These are phyloP conservation scores for Ostrea edulis DNA, from an alignment of 1,140 invertebrate genomes.

Conservation along the genomic window DNA sequence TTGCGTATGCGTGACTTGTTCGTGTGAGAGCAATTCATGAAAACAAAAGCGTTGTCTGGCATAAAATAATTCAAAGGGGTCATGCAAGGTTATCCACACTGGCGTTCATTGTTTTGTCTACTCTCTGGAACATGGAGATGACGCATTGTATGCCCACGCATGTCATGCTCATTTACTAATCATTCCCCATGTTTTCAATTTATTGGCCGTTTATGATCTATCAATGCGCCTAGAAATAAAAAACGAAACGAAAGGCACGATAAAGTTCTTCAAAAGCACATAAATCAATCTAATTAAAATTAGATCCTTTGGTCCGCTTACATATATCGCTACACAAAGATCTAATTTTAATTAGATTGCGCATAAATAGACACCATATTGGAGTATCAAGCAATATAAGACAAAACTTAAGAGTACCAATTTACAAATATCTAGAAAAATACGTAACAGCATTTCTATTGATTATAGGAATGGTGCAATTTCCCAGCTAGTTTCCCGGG, in stretches of 20 bases:
- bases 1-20: no score
- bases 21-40: background rate
- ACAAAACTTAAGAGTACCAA: no score
- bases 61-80: conserved; percentile 3
- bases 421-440: no score
- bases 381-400: no score
- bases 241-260: background rate
- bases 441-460: no score
- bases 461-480: no score
- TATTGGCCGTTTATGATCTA: background rate
- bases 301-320: no score
- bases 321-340: no score
- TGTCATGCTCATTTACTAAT: background rate
- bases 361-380: no score
- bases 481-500: no score
- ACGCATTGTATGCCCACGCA: background rate
- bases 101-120: conserved; percentile 14
- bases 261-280: background rate
- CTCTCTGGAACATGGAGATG: background rate
- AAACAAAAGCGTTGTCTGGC: background rate
- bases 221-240: background rate
- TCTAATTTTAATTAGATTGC: no score
- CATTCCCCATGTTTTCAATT: background rate
- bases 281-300: no score
- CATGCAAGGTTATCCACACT: background rate